phyloP scores from a whole-genome alignment of 2,888 invertebrate genomes.

The Coleophora deauratella region DNA sequence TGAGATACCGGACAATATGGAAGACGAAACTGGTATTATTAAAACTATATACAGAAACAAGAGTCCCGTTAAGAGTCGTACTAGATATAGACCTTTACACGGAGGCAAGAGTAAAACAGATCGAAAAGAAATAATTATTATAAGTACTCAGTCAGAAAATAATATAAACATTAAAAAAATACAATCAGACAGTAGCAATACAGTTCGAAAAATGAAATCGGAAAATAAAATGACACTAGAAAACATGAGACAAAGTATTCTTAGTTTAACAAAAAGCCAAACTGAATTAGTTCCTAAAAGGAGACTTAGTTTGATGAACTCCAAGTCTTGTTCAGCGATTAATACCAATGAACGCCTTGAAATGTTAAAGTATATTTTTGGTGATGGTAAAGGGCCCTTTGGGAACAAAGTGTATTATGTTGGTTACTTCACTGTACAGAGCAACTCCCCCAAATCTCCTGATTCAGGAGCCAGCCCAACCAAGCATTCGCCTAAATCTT shows the following conservation, averaged over 20 bases:
- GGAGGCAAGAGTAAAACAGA: neutral
- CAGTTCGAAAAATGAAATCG: neutral
- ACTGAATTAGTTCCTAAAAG: slow-evolving; percentile 20
- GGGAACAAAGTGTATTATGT: slow-evolving; percentile 45
- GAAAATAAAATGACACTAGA: neutral
- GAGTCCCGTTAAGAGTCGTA: neutral
- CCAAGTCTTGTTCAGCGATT: slow-evolving; percentile 15
- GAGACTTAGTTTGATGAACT: slow-evolving; percentile 21
- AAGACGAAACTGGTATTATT: slow-evolving; percentile 23
- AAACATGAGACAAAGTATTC: slow-evolving; percentile 8
- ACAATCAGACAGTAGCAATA: neutral
- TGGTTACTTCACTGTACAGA: slow-evolving; percentile 49
- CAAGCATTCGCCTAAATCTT: no score
- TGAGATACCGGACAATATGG: slow-evolving; percentile 1
- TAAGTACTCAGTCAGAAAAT: slow-evolving; percentile 3
- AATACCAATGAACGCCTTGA: slow-evolving; percentile 17
- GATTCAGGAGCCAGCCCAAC: no score
- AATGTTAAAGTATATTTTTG: slow-evolving; percentile 44
- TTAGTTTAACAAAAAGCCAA: slow-evolving; percentile 30
- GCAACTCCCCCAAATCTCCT: slow-evolving; percentile 20
- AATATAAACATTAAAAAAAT: neutral
- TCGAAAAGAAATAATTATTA: slow-evolving; percentile 2
- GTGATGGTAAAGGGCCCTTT: slow-evolving; percentile 24
- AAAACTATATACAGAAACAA: slow-evolving; percentile 28
- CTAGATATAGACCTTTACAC: slow-evolving; percentile 8